phyloP scores from a whole-genome alignment of 2,888 invertebrate genomes.

The Hyppa rectilinea region DNA sequence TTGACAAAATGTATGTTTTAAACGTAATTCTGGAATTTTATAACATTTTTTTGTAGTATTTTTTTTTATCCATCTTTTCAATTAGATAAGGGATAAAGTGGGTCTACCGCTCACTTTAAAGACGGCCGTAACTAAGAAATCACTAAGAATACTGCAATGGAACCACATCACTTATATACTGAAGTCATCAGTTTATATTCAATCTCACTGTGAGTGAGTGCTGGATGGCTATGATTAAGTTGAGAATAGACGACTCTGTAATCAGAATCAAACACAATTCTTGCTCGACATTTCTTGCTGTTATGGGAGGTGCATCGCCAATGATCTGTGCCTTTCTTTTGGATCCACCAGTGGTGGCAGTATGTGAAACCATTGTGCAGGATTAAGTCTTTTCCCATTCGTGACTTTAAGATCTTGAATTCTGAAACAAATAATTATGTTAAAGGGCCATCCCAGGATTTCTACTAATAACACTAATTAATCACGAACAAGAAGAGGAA shows the following conservation, averaged over 20 bases:
- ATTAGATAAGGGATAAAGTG: neutral
- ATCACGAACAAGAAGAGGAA: neutral
- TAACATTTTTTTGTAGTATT: neutral
- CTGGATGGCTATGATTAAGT: conserved; percentile 28
- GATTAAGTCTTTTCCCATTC: conserved; percentile 30
- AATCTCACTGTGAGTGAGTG: neutral
- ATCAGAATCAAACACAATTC: conserved; percentile 18
- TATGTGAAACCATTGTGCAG: conserved; percentile 36
- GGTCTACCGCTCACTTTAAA: neutral
- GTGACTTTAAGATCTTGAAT: conserved; percentile 16
- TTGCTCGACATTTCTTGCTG: conserved; percentile 33
- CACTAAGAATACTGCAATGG: neutral
- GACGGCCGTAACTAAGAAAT: neutral
- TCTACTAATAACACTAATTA: neutral
- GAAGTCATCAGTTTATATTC: conserved; percentile 5
- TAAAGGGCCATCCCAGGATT: neutral
- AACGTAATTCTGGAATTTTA: neutral
- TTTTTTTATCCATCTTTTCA: neutral
- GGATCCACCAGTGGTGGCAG: conserved; percentile 3
- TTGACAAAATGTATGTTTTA: neutral
- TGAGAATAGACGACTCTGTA: conserved; percentile 6
- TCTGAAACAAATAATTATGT: conserved; percentile 25
- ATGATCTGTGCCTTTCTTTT: conserved; percentile 9
- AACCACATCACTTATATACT: conserved; percentile 11
- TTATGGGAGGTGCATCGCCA: conserved; percentile 40